These are phyloP conservation scores for Bradynema listronoti DNA, from an alignment of 1,140 invertebrate species.

Conservation along the genomic window DNA sequence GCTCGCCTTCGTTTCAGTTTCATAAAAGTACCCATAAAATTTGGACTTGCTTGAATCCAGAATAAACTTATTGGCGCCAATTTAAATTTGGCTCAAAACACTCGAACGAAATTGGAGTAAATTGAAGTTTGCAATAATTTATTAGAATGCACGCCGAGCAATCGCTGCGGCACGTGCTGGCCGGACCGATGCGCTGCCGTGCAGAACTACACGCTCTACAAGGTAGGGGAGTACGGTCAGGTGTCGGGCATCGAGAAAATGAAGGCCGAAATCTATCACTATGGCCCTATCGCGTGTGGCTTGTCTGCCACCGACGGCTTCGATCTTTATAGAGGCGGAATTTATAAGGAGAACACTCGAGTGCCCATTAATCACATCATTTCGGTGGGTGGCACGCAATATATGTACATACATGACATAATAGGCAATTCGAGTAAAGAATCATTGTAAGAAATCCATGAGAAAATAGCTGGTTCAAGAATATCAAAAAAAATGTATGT, in stretches of 20 bases:
- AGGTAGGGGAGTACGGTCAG: conserved; percentile 60
- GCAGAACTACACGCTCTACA: conserved; percentile 61
- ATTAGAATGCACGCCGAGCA: conserved; percentile 37
- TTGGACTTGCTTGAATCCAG: too few relatives aligned
- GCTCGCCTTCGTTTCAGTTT: too few relatives aligned
- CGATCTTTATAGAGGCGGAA: conserved; percentile 61
- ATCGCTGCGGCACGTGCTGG: conserved; percentile 62
- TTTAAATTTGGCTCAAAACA: too few relatives aligned
- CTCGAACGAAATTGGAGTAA: not conserved
- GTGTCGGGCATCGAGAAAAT: conserved; percentile 60
- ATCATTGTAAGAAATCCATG: too few relatives aligned
- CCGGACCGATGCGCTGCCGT: conserved; percentile 58
- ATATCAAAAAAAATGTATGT: too few relatives aligned
- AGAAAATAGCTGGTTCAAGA: too few relatives aligned
- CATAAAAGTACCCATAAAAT: too few relatives aligned
- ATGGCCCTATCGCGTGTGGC: conserved; percentile 62
- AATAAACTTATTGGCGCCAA: too few relatives aligned
- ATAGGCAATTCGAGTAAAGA: too few relatives aligned
- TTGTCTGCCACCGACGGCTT: conserved; percentile 60
- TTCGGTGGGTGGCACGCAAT: too few relatives aligned
- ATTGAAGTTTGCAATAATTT: not conserved
- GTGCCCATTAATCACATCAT: conserved; percentile 44
- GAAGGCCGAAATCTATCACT: conserved; percentile 62
- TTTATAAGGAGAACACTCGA: conserved; percentile 59
- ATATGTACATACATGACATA: too few relatives aligned